Evolutionary conservation across 2,888 invertebrate species (phyloP), one percentile per base, ranked within the genome.

Genomic region (Crematogaster levior): DNA sequence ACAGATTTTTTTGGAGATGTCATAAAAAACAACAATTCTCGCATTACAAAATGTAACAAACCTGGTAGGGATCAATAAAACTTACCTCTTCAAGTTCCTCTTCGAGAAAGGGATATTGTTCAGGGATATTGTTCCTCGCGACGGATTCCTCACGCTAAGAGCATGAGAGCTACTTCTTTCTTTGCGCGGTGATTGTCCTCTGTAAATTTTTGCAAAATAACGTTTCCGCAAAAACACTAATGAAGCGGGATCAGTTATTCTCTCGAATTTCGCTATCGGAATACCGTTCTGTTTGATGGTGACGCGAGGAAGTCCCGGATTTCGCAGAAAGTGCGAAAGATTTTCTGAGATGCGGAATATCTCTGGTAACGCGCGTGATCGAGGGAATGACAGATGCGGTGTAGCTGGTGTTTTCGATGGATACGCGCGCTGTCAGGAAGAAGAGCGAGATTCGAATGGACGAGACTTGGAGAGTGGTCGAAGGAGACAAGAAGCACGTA

Each of bases 341-440:
- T 34, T 74, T 24, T 61, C n/a, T n/a, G n/a, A n/a, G n/a, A n/a
- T n/a, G n/a, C n/a, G n/a, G 10, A 61, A 21, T 63, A 63, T 48
- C 3, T 3, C 18, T 9, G 63, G 61, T 46, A 43, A 74, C 21
- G 60, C 9, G 40, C 21, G 60, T 9, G 40, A 74, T 74, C 46
- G 24, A 48, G 24, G n/a, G 61, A 37, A 12, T 24, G 34, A 84
- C 86, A 72, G 79, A 43, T 63, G 66, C 88, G 56, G 53, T 82
- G 77, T 81, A 70, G 18, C 24, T 43, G n/a, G 4, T 58, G 43
- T 43, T 43, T n/a, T 27, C 37, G 43, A 46, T 7, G 15, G 60
- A 72, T 24, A 40, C 9, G n/a, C 21, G 51, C 6, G 46, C 18
- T 18, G 46, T 46, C 15, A 27, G n/a, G 27, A 65, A 40, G 53